Conservation (phyloP, 2,797 vertebrate species). For the Thalassophryne amazonica region DNA sequence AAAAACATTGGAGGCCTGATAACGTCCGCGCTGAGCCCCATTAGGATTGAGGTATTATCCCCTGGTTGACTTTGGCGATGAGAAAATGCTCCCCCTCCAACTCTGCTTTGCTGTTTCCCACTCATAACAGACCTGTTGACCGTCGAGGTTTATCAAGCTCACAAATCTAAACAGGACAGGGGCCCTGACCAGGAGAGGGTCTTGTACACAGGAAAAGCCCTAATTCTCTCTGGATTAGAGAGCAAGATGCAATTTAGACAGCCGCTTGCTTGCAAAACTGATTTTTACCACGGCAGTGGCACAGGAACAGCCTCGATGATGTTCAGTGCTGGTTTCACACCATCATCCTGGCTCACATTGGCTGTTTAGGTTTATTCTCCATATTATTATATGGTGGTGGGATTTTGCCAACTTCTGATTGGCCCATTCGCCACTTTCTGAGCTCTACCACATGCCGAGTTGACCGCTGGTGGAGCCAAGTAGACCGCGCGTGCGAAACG, state of each 20-base stretch:
- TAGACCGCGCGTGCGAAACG: too few relatives aligned
- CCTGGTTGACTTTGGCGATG: constrained; percentile 76
- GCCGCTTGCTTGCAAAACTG: constrained; percentile 58
- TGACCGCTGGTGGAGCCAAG: too few relatives aligned
- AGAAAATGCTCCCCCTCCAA: constrained; percentile 60
- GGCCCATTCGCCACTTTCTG: too few relatives aligned
- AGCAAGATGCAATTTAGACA: constrained; percentile 73
- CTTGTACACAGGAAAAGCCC: constrained; percentile 75
- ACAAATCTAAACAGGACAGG: constrained; percentile 78
- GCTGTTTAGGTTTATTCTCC: too few relatives aligned
- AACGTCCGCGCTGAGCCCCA: constrained; percentile 75
- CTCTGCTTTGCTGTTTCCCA: constrained; percentile 66
- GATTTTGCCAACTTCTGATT: too few relatives aligned
- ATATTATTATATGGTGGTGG: too few relatives aligned
- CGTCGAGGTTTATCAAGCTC: constrained; percentile 77
- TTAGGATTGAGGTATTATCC: constrained; percentile 78
- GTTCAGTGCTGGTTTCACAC: too few relatives aligned
- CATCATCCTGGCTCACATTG: too few relatives aligned
- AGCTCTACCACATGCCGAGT: too few relatives aligned
- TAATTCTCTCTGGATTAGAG: constrained; percentile 76
- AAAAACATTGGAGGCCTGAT: constrained; percentile 63
- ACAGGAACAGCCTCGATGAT: too few relatives aligned
- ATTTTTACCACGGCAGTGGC: constrained; percentile 7
- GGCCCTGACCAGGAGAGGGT: constrained; percentile 64
- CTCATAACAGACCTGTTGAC: constrained; percentile 82